These are phyloP conservation scores for Chaenogobius annularis DNA, from an alignment of 2,113 vertebrate genomes.

Conservation along the genomic window DNA sequence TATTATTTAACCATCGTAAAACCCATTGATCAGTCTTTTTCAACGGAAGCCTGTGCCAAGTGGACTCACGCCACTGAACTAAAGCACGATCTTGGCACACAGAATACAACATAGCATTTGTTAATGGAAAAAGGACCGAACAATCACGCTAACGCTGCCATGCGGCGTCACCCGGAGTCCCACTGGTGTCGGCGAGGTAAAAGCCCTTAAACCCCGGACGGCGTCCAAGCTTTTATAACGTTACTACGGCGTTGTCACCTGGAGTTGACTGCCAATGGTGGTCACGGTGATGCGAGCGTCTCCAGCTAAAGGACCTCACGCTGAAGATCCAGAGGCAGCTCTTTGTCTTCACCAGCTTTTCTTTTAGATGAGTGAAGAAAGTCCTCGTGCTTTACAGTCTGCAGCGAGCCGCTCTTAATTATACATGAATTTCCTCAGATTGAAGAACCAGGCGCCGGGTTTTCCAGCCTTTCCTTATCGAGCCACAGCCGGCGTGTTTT, in stretches of 20 bases:
- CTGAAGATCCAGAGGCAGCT: constrained; percentile 64
- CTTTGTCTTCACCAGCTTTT: constrained; percentile 51
- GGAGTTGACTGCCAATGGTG: constrained; percentile 46
- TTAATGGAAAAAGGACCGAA: background rate
- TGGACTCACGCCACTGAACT: no score
- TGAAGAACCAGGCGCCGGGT: constrained; percentile 29
- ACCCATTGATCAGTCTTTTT: no score
- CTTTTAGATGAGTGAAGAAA: constrained; percentile 57
- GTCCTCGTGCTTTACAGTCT: constrained; percentile 31
- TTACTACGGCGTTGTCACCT: constrained; percentile 24
- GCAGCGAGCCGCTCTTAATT: constrained; percentile 36
- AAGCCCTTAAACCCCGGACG: background rate
- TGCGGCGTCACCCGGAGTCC: background rate
- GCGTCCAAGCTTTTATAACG: background rate
- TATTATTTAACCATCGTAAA: no score
- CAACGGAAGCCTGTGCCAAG: no score
- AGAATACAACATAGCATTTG: background rate
- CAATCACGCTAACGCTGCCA: background rate
- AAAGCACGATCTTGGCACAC: background rate
- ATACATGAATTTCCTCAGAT: constrained; percentile 45
- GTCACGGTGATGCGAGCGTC: constrained; percentile 36
- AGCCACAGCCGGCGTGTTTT: constrained; percentile 69
- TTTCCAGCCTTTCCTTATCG: constrained; percentile 49
- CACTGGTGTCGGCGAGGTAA: background rate
- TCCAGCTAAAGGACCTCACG: constrained; percentile 44